Evolutionary conservation across 2,888 invertebrate species (phyloP), one percentile per base, ranked within the genome.

Genomic region (Ormyrus nitidulus): DNA sequence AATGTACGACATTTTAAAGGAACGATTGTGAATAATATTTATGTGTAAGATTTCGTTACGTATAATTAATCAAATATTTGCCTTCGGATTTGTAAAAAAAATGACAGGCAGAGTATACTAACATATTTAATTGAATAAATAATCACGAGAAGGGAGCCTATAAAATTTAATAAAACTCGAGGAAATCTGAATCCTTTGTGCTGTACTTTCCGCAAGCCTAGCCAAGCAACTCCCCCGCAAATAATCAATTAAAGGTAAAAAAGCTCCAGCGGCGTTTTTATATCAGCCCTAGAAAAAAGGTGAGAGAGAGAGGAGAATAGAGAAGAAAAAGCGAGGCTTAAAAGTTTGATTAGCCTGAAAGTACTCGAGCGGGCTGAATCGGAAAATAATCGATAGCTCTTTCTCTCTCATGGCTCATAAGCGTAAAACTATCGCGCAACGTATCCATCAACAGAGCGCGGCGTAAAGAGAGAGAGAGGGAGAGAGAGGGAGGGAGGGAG

Each of bases 331-430:
- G 59, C 46, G 19, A 77, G 46, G 66, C 72, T 53, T 64, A 13
- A 72, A 75, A 78, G 72, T 70, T 71, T 72, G 76, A 76, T 73
- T 69, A 79, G 64, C 74, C 49, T 65, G 49, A 54, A 58, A 62
- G 61, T 19, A 58, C 66, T 49, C 65, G 44, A 46, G 56, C 11
- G 44, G 44, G 65, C 61, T 44, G 69, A 69, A 79, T 81, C 76
- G 79, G 79, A 79, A 81, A 81, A 81, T 79, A 81, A 79, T 81
- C 81, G 81, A 81, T 81, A 13, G 6, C 59, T 48, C 13, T 70
- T 19, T 65, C 51, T 19, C 19, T 19, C 56, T 59, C 48, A 7
- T 59, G 54, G 58, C 51, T 53, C 71, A 51, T 58, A 65, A 65
- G 65, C 49, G 70, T 65, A 70, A 70, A 71, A 70, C 62, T 69